A percentile compares a stretch with the other conserved stretches of the same genome.
phyloP scores from a whole-genome alignment of 1,140 invertebrate genomes.

The Lineus longissimus region DNA sequence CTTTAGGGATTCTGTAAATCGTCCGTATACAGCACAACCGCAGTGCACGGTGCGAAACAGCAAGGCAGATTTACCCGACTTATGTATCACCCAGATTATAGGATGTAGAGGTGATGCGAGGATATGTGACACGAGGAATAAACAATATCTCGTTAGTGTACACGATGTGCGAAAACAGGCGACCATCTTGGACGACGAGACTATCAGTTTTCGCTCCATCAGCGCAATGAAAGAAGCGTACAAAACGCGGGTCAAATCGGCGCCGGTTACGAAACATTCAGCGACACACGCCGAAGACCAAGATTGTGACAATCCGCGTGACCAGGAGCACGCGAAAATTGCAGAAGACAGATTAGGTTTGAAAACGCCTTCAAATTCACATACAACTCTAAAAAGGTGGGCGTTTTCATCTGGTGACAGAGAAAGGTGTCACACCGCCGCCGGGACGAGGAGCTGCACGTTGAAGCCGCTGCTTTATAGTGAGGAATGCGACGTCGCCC shows the following conservation, averaged over 20 bases:
- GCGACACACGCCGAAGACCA: not conserved
- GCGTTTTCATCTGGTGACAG: too few relatives aligned
- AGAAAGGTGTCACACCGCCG: not conserved
- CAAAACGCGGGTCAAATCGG: not conserved
- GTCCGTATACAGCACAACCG: not conserved
- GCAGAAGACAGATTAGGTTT: not conserved
- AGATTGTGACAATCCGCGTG: not conserved
- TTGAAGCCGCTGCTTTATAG: constrained; percentile 11
- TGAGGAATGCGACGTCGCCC: constrained; percentile 8
- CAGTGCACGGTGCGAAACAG: not conserved
- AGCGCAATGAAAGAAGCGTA: constrained; percentile 11
- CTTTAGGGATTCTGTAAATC: not conserved
- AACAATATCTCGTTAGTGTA: not conserved
- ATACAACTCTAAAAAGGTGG: too few relatives aligned
- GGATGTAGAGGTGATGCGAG: not conserved
- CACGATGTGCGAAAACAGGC: not conserved
- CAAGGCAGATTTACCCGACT: not conserved
- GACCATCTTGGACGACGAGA: constrained; percentile 10
- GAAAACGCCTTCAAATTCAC: not conserved
- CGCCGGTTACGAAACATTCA: not conserved
- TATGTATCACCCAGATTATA: not conserved
- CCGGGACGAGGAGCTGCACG: not conserved
- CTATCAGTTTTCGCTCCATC: constrained; percentile 10
- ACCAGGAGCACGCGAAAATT: not conserved
- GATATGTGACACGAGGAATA: not conserved